These are phyloP conservation scores for Drosophila trichaetosa DNA, from an alignment of 2,888 invertebrate genomes.

Conservation along the genomic window DNA sequence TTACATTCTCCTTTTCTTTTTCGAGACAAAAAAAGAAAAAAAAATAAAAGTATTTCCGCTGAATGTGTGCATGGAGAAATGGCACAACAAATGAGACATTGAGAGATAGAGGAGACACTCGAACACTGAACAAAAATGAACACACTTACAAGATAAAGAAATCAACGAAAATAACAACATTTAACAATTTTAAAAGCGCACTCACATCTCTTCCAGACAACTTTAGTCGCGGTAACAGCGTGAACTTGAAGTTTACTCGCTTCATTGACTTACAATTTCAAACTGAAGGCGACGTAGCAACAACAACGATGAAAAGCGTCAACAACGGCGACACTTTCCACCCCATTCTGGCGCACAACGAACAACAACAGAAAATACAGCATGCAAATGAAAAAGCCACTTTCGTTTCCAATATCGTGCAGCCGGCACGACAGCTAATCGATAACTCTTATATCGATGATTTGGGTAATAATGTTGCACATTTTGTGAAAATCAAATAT, in stretches of 20 bases:
- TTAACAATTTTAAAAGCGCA: conserved; percentile 65
- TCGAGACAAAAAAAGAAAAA: conserved; percentile 32
- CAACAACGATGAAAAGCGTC: conserved; percentile 47
- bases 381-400: conserved; percentile 46
- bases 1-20: conserved; percentile 26
- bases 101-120: conserved; percentile 58
- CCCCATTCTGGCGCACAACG: conserved; percentile 52
- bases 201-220: conserved; percentile 86
- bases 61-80: conserved; percentile 50
- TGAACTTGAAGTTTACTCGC: conserved; percentile 84
- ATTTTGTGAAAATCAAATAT: background rate
- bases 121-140: conserved; percentile 57
- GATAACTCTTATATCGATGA: conserved; percentile 41
- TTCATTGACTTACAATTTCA: conserved; percentile 85
- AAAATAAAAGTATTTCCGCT: conserved; percentile 51
- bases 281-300: conserved; percentile 69
- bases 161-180: conserved; percentile 46
- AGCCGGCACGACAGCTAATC: conserved; percentile 31
- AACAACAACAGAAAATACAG: conserved; percentile 48
- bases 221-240: conserved; percentile 85
- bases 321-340: conserved; percentile 59
- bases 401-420: conserved; percentile 37
- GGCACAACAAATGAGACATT: conserved; percentile 58
- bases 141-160: conserved; percentile 52
- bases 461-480: background rate